Base-by-base conservation (phyloP, 2,888 invertebrate genomes). In the Lasius platythorax region DNA sequence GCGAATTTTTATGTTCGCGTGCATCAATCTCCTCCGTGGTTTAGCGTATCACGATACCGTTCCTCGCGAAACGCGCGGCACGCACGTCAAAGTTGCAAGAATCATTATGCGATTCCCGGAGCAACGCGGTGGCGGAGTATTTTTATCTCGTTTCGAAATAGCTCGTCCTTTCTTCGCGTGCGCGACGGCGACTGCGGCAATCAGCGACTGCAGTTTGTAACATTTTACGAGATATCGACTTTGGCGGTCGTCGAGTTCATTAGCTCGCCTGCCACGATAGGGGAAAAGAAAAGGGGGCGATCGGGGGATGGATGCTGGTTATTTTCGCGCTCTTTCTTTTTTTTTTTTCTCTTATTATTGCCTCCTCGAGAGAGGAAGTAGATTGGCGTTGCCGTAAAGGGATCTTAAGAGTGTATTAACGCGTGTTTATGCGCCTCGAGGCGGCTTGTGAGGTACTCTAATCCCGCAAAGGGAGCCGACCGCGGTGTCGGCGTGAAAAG, bases 401-500 rank as follows among this genome's bases (percentile, higher is more conserved):
- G 30, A 50, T 40, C 75, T 58, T 73, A 68, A 73, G 83, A 86
- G 72, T 73, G 68, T 85, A 86, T 87, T 81, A 79, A 78, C 85
- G 82, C 72, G 81, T 75, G 85, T 82, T 83, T 84, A 83, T 83
- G 79, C 64, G 37, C 50, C 70, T 66, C 67, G 56, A 64, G 73
- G 56, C 72, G 78, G 53, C 58, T 53, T 61, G 66, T 23, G 33
- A 68, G 46, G 28, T 61, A 76, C 72, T 87, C 76, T 83, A 86
- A 87, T 87, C 87, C 61, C 37, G 86, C 86, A 86, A 87, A 87
- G 82, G 75, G 72, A 66, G 78, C 85, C 87, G 87, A 75, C 87
- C 50, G 66, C 43, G 72, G 40, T 67, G 85, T 81, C 76, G 74
- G 84, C 70, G 70, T 75, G 67, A 75, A 84, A 70, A 68, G 67